A percentile compares a stretch with the other conserved stretches of the same genome.
phyloP scores from a whole-genome alignment of 2,797 vertebrate genomes.

The Muscicapa comitata region DNA sequence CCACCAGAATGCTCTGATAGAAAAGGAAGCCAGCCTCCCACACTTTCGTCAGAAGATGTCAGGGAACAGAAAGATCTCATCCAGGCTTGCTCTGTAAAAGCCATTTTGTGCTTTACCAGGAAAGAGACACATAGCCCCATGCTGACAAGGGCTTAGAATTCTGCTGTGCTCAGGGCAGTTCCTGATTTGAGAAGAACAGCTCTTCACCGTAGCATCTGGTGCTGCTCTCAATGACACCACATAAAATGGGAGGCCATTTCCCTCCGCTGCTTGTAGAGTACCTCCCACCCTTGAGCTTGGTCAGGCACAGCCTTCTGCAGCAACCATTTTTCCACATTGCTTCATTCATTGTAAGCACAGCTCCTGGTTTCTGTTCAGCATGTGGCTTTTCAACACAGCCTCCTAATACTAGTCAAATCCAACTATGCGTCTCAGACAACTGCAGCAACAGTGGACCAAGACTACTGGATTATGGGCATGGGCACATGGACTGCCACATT shows the following conservation, averaged over 20 bases:
- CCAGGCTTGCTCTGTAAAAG: neutral
- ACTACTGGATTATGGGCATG: neutral
- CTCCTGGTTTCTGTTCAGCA: neutral
- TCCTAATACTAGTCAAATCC: neutral
- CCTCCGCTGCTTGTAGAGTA: neutral
- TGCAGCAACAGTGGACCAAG: neutral
- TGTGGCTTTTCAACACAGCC: neutral
- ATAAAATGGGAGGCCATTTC: neutral
- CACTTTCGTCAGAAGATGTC: neutral
- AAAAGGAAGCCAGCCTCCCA: neutral
- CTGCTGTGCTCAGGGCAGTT: neutral
- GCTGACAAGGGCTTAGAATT: neutral
- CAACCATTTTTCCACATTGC: neutral
- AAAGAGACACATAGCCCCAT: neutral
- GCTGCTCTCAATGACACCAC: neutral
- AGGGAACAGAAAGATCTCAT: neutral
- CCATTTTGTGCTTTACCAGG: neutral
- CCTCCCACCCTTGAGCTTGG: neutral
- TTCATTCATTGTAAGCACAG: neutral
- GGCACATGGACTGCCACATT: rapidly evolving
- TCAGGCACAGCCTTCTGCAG: neutral
- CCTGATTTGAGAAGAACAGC: neutral
- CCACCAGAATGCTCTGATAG: neutral
- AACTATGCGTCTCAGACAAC: neutral
- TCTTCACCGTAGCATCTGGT: neutral